Conservation (phyloP, 2,888 invertebrate species). For the Agrilus mali region DNA sequence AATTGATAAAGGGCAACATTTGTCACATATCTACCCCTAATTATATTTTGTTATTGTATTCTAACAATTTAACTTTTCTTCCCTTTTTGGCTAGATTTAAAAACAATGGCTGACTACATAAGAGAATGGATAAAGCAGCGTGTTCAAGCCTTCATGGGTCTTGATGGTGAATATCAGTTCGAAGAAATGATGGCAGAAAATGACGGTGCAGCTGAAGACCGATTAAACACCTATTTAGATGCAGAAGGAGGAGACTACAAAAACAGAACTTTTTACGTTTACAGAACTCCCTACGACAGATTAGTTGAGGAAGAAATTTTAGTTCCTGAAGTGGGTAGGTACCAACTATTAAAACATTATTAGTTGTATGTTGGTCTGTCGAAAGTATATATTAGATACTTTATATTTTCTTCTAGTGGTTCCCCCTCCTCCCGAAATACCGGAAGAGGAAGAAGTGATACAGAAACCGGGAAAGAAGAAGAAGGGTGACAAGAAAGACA, state of each 20-base stretch:
- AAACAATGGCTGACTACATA: conserved; percentile 38
- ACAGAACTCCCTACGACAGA: conserved; percentile 59
- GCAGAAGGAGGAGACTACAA: conserved; percentile 38
- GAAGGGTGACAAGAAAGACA: conserved; percentile 15
- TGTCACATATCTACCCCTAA: too few relatives aligned
- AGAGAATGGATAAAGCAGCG: conserved; percentile 57
- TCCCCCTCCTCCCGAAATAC: conserved; percentile 11
- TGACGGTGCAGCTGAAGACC: conserved; percentile 40
- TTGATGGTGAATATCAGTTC: conserved; percentile 42
- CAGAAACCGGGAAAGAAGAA: conserved; percentile 16
- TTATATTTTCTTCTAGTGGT: conserved; percentile 17
- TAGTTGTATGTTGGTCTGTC: too few relatives aligned
- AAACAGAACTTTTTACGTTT: conserved; percentile 50
- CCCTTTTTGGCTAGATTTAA: too few relatives aligned
- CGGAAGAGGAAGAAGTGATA: conserved; percentile 7
- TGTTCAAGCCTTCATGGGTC: conserved; percentile 44
- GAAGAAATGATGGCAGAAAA: conserved; percentile 43
- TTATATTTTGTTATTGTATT: too few relatives aligned
- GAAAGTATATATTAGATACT: too few relatives aligned
- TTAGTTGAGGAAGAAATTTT: conserved; percentile 63
- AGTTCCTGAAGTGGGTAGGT: conserved; percentile 55
- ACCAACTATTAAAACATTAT: too few relatives aligned
- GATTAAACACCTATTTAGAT: conserved; percentile 41
- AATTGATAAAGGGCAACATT: too few relatives aligned
- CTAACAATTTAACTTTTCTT: too few relatives aligned